Conservation (phyloP, 2,888 invertebrate species). For the Nymphalis urticae region DNA sequence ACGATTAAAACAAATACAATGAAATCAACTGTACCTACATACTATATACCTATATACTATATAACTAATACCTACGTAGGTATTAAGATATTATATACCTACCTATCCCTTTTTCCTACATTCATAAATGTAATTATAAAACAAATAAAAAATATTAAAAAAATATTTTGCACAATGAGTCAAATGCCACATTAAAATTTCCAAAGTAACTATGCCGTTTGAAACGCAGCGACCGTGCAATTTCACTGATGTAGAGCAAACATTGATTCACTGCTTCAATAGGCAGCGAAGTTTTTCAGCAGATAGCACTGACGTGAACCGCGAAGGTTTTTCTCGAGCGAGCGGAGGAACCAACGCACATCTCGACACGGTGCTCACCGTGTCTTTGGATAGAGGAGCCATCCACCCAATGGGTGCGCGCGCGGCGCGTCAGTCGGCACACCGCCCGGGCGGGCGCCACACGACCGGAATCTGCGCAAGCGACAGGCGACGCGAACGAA, state of each 20-base stretch:
- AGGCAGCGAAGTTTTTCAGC: conserved; percentile 50
- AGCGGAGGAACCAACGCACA: not conserved
- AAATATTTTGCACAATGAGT: not conserved
- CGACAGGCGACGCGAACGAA: conserved; percentile 65
- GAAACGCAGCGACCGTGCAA: conserved; percentile 40
- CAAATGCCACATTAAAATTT: conserved; percentile 12
- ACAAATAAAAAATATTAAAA: not conserved
- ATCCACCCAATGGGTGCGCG: conserved; percentile 43
- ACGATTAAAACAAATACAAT: too few species aligned
- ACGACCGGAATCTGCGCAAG: conserved; percentile 80
- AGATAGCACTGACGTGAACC: conserved; percentile 23
- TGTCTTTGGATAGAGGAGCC: conserved; percentile 32
- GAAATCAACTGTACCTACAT: too few species aligned
- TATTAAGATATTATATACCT: too few species aligned
- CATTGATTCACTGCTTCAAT: conserved; percentile 56
- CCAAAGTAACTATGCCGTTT: conserved; percentile 21
- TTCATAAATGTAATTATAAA: not conserved
- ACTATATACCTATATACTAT: too few species aligned
- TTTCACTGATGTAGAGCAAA: conserved; percentile 50
- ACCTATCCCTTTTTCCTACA: too few species aligned
- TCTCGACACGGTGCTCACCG: conserved; percentile 12
- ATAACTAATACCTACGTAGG: too few species aligned
- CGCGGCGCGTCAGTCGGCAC: conserved; percentile 72
- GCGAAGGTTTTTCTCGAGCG: conserved; percentile 18
- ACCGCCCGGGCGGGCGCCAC: conserved; percentile 82